Evolutionary conservation across 1,140 invertebrate genomes (phyloP).

Genomic region (Atopsyche davidsoni): DNA sequence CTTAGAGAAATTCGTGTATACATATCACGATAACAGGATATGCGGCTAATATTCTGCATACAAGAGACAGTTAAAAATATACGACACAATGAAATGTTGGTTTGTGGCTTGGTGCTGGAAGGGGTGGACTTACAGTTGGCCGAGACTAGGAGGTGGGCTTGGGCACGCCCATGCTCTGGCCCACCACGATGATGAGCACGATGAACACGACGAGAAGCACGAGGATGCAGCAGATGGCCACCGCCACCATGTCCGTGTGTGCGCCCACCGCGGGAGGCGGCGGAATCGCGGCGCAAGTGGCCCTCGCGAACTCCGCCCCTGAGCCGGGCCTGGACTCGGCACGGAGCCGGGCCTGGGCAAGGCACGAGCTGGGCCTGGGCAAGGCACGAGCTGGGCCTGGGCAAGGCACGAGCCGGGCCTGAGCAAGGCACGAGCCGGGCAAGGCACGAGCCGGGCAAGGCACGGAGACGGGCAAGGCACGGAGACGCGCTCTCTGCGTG

Average conservation of each 20-base stretch:
- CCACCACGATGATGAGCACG: constrained; percentile 69
- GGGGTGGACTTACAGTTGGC: constrained; percentile 14
- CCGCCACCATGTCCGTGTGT: constrained; percentile 62
- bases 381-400: constrained; percentile 1
- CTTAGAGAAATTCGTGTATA: no score
- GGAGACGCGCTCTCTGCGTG: no score
- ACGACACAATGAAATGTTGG: no score
- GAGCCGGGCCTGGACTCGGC: no score
- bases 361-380: constrained; percentile 1
- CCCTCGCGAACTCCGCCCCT: not conserved
- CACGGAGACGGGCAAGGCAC: no score
- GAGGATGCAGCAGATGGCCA: constrained; percentile 71
- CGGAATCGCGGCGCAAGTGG: constrained; percentile 8
- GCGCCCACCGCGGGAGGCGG: constrained; percentile 45
- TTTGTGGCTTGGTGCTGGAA: no score
- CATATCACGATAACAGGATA: no score
- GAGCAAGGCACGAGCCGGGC: no score
- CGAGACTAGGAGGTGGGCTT: constrained; percentile 43
- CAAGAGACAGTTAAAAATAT: no score
- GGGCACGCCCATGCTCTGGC: constrained; percentile 58
- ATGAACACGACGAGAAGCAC: constrained; percentile 71
- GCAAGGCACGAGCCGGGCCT: not conserved
- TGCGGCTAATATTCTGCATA: no score
- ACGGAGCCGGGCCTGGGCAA: not conserved
- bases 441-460: no score